Evolutionary conservation across 2,797 vertebrate genomes (phyloP), one percentile per base, ranked within the genome.

Genomic region (Gastrophryne carolinensis): DNA sequence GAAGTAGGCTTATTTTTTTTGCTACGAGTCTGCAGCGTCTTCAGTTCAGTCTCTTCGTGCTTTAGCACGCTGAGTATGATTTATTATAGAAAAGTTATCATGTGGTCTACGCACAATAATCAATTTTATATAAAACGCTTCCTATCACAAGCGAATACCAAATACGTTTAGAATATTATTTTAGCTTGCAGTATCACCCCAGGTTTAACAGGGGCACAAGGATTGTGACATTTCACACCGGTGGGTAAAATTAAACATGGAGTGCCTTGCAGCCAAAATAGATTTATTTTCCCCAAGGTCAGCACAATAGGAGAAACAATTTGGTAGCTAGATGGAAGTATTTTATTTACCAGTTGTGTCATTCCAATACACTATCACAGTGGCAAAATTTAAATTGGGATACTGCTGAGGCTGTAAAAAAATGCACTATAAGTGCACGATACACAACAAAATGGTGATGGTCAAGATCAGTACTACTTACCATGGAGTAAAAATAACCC

Each of bases 31-130:
- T 98, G 97, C 93, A 98, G 96, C 93, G 95, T 99, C 98, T 96
- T 98, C 98, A 91, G 95, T 98, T 98, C 96, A 98, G 96, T 98
- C 95, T 99, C 97, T 99, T 99, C 97, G 95, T 98, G 98, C 96
- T 95, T 96, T 95, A 98, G 98, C 98, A 99, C 98, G 98, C 97
- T 99, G 98, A 99, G 97, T 99, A 95, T 97, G 96, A 99, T 99
- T 99, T 96, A 98, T 98, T 98, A 95, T 98, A 99, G 91, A 99
- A 98, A 99, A 98, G 98, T 99, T 99, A 99, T 99, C 96, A 99
- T 97, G 94, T 96, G 96, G 96, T 91, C 94, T 97, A 94, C 87
- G 95, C 93, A 98, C 93, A 93, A 90, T 91, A 90, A 92, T 96
- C 94, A 93, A 89, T 89, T 88, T 97, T 96, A 94, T 96, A 87